Evolutionary conservation across 2,888 invertebrate species (phyloP).

Genomic region (Antheraea assamensis): DNA sequence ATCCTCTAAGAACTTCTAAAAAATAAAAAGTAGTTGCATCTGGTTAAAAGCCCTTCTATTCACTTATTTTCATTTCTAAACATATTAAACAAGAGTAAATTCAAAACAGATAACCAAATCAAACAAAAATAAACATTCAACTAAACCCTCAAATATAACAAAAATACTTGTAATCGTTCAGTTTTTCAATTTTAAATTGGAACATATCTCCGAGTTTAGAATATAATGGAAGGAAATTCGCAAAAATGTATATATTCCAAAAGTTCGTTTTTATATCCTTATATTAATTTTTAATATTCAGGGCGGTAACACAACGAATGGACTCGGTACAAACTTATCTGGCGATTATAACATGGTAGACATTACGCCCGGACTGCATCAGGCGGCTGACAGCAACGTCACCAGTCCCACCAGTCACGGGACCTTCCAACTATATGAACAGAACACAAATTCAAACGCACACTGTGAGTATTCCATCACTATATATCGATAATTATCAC

Average conservation of each 20-base stretch:
- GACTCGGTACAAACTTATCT: conserved; percentile 49
- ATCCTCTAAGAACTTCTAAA: too few relatives aligned
- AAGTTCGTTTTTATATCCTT: neutral
- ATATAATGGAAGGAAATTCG: neutral
- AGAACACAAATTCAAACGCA: conserved; percentile 57
- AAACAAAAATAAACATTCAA: too few relatives aligned
- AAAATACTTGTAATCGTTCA: too few relatives aligned
- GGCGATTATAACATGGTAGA: conserved; percentile 71
- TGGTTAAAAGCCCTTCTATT: too few relatives aligned
- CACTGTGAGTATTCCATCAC: conserved; percentile 54
- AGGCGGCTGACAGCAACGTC: conserved; percentile 44
- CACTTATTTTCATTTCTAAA: too few relatives aligned
- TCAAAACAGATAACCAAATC: too few relatives aligned
- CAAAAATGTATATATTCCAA: neutral
- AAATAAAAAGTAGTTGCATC: too few relatives aligned
- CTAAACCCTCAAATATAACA: too few relatives aligned
- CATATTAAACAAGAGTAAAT: too few relatives aligned
- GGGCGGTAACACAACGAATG: conserved; percentile 53
- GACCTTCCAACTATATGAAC: conserved; percentile 73
- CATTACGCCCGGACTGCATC: conserved; percentile 61
- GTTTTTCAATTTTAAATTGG: too few relatives aligned
- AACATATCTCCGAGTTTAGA: neutral
- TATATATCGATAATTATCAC: neutral
- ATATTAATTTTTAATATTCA: conserved; percentile 27
- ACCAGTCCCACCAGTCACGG: conserved; percentile 72